phyloP scores from a whole-genome alignment of 2,888 invertebrate genomes.

The Peribatodes rhomboidaria region DNA sequence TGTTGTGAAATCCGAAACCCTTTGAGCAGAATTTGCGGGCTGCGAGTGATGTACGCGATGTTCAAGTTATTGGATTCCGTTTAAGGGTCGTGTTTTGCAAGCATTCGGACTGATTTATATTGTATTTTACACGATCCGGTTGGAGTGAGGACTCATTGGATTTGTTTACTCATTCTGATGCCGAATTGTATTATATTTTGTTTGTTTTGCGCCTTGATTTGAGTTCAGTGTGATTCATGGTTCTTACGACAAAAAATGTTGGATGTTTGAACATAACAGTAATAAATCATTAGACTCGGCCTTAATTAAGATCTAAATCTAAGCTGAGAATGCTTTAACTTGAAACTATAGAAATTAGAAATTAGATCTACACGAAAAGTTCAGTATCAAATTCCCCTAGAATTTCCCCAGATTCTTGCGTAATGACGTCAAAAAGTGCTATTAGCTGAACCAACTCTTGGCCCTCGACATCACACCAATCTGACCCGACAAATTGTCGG shows the following conservation, averaged over 20 bases:
- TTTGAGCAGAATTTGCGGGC: conserved; percentile 51
- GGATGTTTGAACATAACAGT: too few species aligned
- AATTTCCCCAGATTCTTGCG: not conserved
- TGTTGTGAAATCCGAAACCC: conserved; percentile 58
- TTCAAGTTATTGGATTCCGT: conserved; percentile 43
- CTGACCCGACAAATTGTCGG: conserved; percentile 46
- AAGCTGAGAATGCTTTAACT: too few species aligned
- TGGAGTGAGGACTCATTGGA: conserved; percentile 13
- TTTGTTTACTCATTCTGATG: conserved; percentile 17
- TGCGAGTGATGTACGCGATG: conserved; percentile 51
- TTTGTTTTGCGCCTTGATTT: conserved; percentile 4
- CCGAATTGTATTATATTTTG: conserved; percentile 12
- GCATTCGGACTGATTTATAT: conserved; percentile 26
- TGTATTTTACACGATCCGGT: conserved; percentile 19
- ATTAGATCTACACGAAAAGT: too few species aligned
- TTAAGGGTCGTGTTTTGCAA: conserved; percentile 35
- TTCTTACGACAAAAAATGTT: not conserved
- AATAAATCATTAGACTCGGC: too few species aligned
- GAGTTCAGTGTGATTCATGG: conserved; percentile 5
- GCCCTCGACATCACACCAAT: conserved; percentile 35
- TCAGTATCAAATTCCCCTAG: too few species aligned
- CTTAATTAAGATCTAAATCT: too few species aligned
- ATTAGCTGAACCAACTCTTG: not conserved
- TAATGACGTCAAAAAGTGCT: not conserved
- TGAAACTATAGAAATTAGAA: too few species aligned